These are phyloP conservation scores for Leucoraja ocellata DNA, from an alignment of 2,797 vertebrate genomes.

Conservation along the genomic window DNA sequence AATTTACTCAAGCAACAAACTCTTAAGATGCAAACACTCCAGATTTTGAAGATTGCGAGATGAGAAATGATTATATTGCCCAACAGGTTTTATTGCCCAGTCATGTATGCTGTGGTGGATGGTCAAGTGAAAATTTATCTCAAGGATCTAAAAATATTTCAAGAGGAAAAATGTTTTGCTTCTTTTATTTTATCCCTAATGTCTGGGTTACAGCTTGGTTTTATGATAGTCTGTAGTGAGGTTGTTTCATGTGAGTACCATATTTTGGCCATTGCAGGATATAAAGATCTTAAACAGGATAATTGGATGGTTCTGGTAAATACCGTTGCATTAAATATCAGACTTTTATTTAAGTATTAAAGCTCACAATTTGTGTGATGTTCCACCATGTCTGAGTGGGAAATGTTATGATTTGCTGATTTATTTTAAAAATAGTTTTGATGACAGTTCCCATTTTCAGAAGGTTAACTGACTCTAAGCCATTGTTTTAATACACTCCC, in stretches of 20 bases:
- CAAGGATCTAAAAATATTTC: neutral
- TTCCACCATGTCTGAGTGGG: neutral
- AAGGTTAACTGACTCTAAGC: neutral
- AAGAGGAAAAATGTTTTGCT: neutral
- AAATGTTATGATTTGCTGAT: neutral
- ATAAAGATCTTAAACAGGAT: neutral
- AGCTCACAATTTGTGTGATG: neutral
- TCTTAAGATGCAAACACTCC: slow-evolving; percentile 13
- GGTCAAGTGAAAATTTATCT: neutral
- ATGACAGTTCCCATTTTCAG: neutral
- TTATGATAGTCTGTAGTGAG: too few relatives aligned
- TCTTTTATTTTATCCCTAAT: neutral
- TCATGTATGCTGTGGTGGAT: too few relatives aligned
- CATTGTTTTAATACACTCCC: neutral
- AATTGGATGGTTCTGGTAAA: neutral
- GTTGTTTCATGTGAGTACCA: neutral
- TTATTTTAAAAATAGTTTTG: neutral
- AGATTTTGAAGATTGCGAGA: slow-evolving; percentile 22
- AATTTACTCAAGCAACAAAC: slow-evolving; percentile 18
- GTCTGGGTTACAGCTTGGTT: neutral
- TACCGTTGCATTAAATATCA: neutral
- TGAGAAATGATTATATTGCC: neutral
- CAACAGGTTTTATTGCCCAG: neutral
- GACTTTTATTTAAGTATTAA: neutral
- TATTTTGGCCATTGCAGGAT: neutral